Conservation (phyloP, 2,797 vertebrate genomes). For the Todus mexicanus region DNA sequence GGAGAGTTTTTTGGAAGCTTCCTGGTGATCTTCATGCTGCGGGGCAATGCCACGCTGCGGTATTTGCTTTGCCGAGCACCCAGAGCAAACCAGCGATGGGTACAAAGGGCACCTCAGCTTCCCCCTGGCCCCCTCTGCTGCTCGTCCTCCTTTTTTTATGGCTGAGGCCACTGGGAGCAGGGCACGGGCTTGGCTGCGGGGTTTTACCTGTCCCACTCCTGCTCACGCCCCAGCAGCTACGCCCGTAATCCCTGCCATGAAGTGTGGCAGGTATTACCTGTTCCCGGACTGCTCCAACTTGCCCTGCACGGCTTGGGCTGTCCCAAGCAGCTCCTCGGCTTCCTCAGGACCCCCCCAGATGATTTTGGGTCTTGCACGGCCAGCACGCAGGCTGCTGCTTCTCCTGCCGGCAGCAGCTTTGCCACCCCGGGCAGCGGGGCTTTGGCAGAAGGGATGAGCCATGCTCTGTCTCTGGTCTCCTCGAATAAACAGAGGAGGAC, state of each 20-base stretch:
- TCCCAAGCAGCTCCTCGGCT: neutral
- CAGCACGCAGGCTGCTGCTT: neutral
- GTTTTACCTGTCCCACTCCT: accelerated
- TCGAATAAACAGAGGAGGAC: neutral
- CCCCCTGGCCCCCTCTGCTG: neutral
- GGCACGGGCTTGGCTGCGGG: accelerated
- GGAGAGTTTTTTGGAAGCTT: neutral
- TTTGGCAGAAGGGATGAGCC: accelerated
- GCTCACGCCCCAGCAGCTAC: neutral
- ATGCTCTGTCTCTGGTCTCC: neutral
- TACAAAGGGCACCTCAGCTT: neutral
- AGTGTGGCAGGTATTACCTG: constrained; percentile 31
- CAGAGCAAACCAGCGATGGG: accelerated
- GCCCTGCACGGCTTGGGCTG: neutral
- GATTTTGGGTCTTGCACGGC: neutral
- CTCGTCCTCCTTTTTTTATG: accelerated
- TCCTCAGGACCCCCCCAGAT: neutral
- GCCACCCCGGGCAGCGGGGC: accelerated
- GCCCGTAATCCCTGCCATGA: neutral
- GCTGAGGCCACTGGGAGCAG: neutral
- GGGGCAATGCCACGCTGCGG: accelerated
- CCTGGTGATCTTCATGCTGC: neutral
- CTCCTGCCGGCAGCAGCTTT: neutral
- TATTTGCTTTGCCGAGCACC: accelerated
- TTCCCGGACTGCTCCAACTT: neutral